A percentile compares a stretch with the other conserved stretches of the same genome.
These are phyloP conservation scores for Amphipoea oculea DNA, from an alignment of 2,888 invertebrate species.

Conservation along the genomic window DNA sequence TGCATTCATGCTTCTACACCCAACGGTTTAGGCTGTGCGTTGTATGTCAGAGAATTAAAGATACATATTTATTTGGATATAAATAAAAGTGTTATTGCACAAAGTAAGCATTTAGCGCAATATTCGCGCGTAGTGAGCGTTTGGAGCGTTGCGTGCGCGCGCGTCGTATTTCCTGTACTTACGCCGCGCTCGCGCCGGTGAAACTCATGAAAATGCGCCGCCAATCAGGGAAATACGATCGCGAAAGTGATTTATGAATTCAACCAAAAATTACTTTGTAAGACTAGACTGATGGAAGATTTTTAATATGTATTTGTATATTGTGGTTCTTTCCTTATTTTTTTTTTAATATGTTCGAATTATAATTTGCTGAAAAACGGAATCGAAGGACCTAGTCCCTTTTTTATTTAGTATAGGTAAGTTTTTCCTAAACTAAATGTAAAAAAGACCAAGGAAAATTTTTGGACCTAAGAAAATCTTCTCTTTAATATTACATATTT, in stretches of 20 bases:
- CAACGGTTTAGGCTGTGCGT: too few relatives aligned
- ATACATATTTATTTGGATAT: not conserved
- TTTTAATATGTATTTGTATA: slow-evolving; percentile 4
- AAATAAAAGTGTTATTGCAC: slow-evolving; percentile 9
- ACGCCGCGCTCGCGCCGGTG: slow-evolving; percentile 75
- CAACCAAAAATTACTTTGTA: slow-evolving; percentile 78
- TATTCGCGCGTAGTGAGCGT: slow-evolving; percentile 41
- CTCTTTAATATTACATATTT: not conserved
- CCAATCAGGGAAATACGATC: slow-evolving; percentile 82
- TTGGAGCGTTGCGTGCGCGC: slow-evolving; percentile 78
- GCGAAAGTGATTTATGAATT: slow-evolving; percentile 89
- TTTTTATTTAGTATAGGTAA: not conserved
- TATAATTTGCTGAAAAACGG: not conserved
- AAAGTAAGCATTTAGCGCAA: slow-evolving; percentile 15
- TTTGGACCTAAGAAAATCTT: not conserved
- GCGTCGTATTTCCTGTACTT: slow-evolving; percentile 78
- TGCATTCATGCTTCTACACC: not conserved
- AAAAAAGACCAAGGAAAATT: not conserved
- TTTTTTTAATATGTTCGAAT: not conserved
- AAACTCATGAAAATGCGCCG: slow-evolving; percentile 86
- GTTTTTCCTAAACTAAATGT: not conserved
- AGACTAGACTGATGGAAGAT: slow-evolving; percentile 40
- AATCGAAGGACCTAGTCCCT: not conserved
- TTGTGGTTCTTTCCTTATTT: not conserved
- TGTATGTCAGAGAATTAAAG: not conserved